These are phyloP conservation scores for Drosophila paranaensis DNA, from an alignment of 2,888 invertebrate genomes.

Conservation along the genomic window DNA sequence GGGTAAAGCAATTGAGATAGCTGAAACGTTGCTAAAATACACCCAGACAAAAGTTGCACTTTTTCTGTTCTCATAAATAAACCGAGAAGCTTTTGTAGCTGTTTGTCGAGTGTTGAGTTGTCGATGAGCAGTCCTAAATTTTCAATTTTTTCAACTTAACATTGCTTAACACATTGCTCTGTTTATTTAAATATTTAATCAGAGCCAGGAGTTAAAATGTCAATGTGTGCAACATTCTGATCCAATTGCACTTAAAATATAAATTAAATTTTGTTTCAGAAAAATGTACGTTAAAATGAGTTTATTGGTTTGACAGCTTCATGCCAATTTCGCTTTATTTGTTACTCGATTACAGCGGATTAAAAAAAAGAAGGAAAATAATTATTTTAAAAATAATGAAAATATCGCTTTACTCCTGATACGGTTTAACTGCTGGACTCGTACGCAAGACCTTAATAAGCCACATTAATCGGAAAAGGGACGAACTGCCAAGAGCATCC, in stretches of 20 bases:
- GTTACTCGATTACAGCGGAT: conserved; percentile 21
- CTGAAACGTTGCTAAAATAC: conserved; percentile 11
- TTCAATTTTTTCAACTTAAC: not conserved
- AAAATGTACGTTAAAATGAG: conserved; percentile 12
- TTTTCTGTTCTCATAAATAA: conserved; percentile 15
- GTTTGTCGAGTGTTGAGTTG: not conserved
- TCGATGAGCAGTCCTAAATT: not conserved
- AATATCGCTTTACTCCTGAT: conserved; percentile 21
- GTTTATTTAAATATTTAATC: not conserved
- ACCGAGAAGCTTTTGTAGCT: not conserved
- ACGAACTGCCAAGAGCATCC: conserved; percentile 29
- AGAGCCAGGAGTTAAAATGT: not conserved
- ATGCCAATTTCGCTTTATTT: conserved; percentile 23
- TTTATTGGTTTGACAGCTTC: not conserved
- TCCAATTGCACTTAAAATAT: not conserved
- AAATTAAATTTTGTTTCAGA: conserved; percentile 4
- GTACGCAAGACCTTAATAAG: conserved; percentile 15
- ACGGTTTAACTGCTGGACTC: conserved; percentile 23
- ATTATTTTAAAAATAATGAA: conserved; percentile 15
- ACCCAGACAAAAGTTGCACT: conserved; percentile 4
- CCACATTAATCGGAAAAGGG: conserved; percentile 44
- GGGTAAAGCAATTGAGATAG: not conserved
- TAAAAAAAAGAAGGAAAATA: conserved; percentile 36
- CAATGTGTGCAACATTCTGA: not conserved
- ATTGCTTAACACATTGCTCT: not conserved